A percentile compares a stretch with the other conserved stretches of the same genome.
phyloP scores from a whole-genome alignment of 2,797 vertebrate species.

The Ficedula albicollis region DNA sequence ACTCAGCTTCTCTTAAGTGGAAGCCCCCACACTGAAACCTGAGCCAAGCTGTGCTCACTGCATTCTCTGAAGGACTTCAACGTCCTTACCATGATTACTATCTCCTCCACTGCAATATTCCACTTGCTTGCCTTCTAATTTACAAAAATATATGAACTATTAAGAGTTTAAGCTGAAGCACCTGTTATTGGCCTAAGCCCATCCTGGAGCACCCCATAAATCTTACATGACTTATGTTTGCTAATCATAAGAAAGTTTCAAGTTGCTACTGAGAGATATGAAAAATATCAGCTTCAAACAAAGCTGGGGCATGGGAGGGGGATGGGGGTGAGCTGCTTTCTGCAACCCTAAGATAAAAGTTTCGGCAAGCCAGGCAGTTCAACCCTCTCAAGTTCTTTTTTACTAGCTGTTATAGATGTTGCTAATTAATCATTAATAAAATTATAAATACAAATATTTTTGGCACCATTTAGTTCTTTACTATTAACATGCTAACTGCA shows the following conservation, averaged over 20 bases:
- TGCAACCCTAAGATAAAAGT: neutral
- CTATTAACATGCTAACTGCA: neutral
- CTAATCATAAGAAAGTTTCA: slow-evolving; percentile 36
- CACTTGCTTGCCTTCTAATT: slow-evolving; percentile 12
- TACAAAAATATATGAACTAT: slow-evolving; percentile 19
- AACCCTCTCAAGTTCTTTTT: neutral
- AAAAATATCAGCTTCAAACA: slow-evolving; percentile 53
- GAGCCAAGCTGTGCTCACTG: neutral
- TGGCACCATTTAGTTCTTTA: neutral
- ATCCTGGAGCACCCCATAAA: slow-evolving; percentile 18
- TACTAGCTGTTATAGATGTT: neutral
- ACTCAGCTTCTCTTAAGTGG: neutral
- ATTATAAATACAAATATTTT: neutral
- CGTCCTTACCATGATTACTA: slow-evolving; percentile 12
- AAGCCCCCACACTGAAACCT: neutral
- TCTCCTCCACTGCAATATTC: neutral
- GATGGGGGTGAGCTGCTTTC: neutral
- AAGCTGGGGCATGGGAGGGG: neutral
- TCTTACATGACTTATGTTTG: neutral
- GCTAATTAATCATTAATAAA: neutral
- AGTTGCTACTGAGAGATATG: slow-evolving; percentile 19
- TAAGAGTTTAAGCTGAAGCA: slow-evolving; percentile 31
- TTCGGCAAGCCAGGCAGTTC: neutral
- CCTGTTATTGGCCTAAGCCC: neutral
- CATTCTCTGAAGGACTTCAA: slow-evolving; percentile 11